Base-by-base conservation (phyloP, 2,113 vertebrate species). In the Eretmochelys imbricata region DNA sequence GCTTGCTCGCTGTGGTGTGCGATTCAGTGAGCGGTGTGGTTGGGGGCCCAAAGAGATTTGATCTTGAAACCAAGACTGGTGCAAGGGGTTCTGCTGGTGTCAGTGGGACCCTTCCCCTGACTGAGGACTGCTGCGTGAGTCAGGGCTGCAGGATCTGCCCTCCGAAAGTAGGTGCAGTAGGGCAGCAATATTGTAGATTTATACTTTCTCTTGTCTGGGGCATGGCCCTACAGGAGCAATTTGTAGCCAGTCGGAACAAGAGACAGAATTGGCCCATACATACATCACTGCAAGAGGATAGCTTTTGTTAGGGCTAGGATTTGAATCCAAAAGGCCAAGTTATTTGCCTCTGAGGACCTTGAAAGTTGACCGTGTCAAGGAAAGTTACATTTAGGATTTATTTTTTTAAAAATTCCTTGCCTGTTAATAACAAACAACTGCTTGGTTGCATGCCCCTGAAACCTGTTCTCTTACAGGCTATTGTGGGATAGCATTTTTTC, bases 81-180 rank as follows among this genome's bases (percentile, higher is more conserved):
- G n/a, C n/a, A 72, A 72, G 19, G 31, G 62, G 31, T 1, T 22
- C 42, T 2, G 16, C 13, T 8, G 46, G 0, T 1, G 85, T 80
- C 16, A 4, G 3, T 1, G 11, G 50, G 72, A 69, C 65, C 10
- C 14, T n/a, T 50, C 69, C 2, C 35, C 31, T 6, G 65, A 2
- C 1, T 0, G 29, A 50, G 25, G 25, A 14, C 27, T 14, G 17
- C 35, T 31, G 22, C 48, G 35, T 22, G n/a, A 62, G 24, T 72
- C 62, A 38, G 54, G 5, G n/a, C 46, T 46, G 48, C 2, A 4
- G 29, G 22, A 13, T 48, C 24, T 31, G 51, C 46, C 27, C 2
- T 42, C 2, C 1, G 35, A 4, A 54, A 42, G 69, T 69, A 0
- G 38, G 1, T 0, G 25, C 1, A 3, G 11, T 8, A 0, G 0